Conservation (phyloP, 2,888 invertebrate species). For the Labia minor region DNA sequence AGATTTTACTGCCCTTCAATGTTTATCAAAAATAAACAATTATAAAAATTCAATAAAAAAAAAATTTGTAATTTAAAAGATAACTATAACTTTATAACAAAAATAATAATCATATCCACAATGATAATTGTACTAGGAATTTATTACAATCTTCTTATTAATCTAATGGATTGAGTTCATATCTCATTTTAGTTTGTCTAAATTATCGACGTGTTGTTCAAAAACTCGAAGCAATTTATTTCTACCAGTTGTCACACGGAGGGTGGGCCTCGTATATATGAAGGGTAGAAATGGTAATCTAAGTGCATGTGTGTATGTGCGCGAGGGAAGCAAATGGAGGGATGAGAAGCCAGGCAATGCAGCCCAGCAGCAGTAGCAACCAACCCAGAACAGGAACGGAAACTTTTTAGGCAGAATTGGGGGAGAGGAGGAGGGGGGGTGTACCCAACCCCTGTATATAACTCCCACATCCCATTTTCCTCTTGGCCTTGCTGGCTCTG, state of each 20-base stretch:
- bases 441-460: not conserved
- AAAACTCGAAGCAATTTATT: constrained; percentile 26
- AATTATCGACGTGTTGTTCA: constrained; percentile 26
- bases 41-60: too few species aligned
- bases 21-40: too few species aligned
- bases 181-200: constrained; percentile 23
- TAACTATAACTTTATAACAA: too few species aligned
- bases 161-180: not conserved
- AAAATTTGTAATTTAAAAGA: too few species aligned
- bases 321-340: constrained; percentile 16
- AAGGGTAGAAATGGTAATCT: constrained; percentile 13
- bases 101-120: too few species aligned
- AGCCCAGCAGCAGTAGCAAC: constrained; percentile 16
- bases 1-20: too few species aligned
- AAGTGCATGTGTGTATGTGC: not conserved
- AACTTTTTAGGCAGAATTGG: constrained; percentile 13
- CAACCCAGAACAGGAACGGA: constrained; percentile 20
- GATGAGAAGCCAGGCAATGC: not conserved
- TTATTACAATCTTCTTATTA: too few species aligned
- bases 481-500: constrained; percentile 22
- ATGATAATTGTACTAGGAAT: too few species aligned
- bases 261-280: constrained; percentile 8
- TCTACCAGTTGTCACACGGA: constrained; percentile 26
- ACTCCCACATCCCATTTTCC: constrained; percentile 16
- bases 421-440: not conserved